Evolutionary conservation across 2,888 invertebrate genomes (phyloP), one percentile per base, ranked within the genome.

Genomic region (Corbicula japonica): DNA sequence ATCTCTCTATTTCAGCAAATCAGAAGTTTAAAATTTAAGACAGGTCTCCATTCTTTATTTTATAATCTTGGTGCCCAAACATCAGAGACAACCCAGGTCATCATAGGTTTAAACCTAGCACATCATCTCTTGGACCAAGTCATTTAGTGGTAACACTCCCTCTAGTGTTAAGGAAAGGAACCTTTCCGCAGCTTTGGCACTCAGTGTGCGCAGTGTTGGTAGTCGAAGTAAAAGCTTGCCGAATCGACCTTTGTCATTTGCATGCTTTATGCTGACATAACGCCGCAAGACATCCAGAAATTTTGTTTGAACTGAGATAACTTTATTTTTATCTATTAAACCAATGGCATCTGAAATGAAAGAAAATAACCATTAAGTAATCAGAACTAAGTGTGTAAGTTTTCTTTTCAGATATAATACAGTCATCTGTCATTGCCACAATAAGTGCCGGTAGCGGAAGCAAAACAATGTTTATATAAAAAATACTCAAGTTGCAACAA

Each of bases 41-140:
- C n/a, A n/a, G n/a, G n/a, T n/a, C n/a, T n/a, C n/a, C n/a, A n/a
- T n/a, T n/a, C n/a, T n/a, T n/a, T n/a, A n/a, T n/a, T n/a, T n/a
- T n/a, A n/a, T n/a, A n/a, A n/a, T n/a, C n/a, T n/a, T n/a, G n/a
- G n/a, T n/a, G n/a, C n/a, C n/a, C n/a, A n/a, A n/a, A n/a, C n/a
- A n/a, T n/a, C n/a, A n/a, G n/a, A n/a, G n/a, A n/a, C n/a, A n/a
- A n/a, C n/a, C n/a, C n/a, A n/a, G n/a, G n/a, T n/a, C n/a, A n/a
- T n/a, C n/a, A n/a, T n/a, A n/a, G n/a, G n/a, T n/a, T n/a, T n/a
- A n/a, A n/a, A n/a, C n/a, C 71, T 48, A 92, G 48, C 88, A 90
- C 80, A 93, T 93, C 92, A 93, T 92, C 70, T 93, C 93, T 41
- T 91, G 76, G 0, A 93, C 93, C n/a, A 93, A 87, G 12, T 91